Percentiles rank a stretch among this genome's conserved stretches.
Conservation (phyloP, 37 sponge, comb jelly and placozoan species). For the Haliclona indistincta region DNA sequence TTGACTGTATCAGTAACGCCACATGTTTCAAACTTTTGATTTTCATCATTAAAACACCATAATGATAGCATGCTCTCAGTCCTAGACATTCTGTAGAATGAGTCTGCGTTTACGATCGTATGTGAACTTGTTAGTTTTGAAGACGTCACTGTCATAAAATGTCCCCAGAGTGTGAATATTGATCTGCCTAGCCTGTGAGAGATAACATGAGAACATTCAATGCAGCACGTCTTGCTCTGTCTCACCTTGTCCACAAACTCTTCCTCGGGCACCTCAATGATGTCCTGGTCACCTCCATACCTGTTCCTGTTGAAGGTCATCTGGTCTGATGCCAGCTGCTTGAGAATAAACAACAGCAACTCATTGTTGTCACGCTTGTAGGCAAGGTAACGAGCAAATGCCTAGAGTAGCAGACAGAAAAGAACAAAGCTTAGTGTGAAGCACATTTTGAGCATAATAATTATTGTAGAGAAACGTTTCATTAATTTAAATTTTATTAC, state of each 20-base stretch:
- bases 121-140: too few relatives aligned
- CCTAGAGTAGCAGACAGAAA: constrained; percentile 45
- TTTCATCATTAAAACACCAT: too few relatives aligned
- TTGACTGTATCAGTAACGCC: too few relatives aligned
- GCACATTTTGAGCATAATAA: too few relatives aligned
- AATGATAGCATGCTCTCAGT: too few relatives aligned
- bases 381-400: constrained; percentile 90
- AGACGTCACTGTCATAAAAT: too few relatives aligned
- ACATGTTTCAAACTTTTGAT: too few relatives aligned
- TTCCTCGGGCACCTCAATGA: constrained; percentile 90
- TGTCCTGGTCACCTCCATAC: constrained; percentile 83
- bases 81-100: too few relatives aligned
- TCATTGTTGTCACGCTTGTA: constrained; percentile 98
- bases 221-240: neutral
- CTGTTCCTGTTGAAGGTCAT: constrained; percentile 82
- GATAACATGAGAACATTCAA: neutral
- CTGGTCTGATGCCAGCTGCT: constrained; percentile 92
- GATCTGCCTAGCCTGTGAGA: constrained; percentile 83
- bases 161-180: constrained; percentile 90
- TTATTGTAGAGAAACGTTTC: too few relatives aligned
- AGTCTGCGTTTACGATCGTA: too few relatives aligned
- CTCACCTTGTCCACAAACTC: constrained; percentile 91
- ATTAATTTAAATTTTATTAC: too few relatives aligned
- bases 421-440: too few relatives aligned
- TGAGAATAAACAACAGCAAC: constrained; percentile 91